Evolutionary conservation across 2,888 invertebrate genomes (phyloP), one percentile per base, ranked within the genome.

Genomic region (Lithodes maja): DNA sequence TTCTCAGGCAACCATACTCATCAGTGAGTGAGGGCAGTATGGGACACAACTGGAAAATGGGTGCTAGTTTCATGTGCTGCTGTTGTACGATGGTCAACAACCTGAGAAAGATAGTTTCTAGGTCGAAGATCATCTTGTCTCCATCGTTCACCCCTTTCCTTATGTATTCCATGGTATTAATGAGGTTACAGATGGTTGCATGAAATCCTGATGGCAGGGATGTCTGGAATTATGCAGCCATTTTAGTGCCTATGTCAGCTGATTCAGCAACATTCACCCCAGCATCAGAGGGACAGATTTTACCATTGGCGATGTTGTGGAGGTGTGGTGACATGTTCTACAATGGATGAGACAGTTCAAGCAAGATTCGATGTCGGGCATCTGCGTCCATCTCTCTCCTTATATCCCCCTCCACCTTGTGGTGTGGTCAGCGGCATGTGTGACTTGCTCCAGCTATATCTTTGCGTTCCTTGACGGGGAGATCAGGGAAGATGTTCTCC

Each of bases 91-190:
- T 12, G 52, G 53, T 79, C 12, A 79, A 17, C 12, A 79, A 53
- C 1, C 79, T 50, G 52, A 79, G 79, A 1, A 79, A 79, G 2
- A 79, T n/a, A 17, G 79, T 50, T 12, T 79, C 79, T 53, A 79
- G 9, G 54, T 79, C 79, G 50, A 79, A 79, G 79, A 79, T 53
- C 12, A 53, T 79, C 79, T 79, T 79, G 79, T 53, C 50, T 15
- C 79, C 79, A 79, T 52, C 79, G 12, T 52, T 79, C 2, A 79
- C 9, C 2, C 53, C 52, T n/a, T 53, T 50, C 79, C 53, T 79
- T 53, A 79, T 12, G 15, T 52, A 53, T 79, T 79, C 79, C 50
- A 79, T 79, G 9, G 79, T 9, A 50, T 17, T 53, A 12, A 50
- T 2, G 7, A 53, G 9, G 9, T 53, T 79, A 50, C 52, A 79